Percentiles rank a stretch among this genome's conserved stretches.
Conservation (phyloP, 1,140 invertebrate genomes). For the Hylyphantes graminicola region DNA sequence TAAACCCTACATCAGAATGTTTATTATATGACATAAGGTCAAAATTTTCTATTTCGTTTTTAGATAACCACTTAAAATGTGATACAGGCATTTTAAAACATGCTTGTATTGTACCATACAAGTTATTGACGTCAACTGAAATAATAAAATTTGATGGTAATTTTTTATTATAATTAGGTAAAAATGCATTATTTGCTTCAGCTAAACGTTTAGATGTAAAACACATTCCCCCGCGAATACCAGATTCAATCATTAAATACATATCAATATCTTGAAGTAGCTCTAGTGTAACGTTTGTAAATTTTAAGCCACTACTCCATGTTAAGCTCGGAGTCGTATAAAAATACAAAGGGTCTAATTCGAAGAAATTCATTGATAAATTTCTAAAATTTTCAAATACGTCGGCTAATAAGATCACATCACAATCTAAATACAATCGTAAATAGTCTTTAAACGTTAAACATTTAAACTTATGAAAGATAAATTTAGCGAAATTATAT, state of each 20-base stretch:
- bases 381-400: constrained; percentile 64
- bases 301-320: constrained; percentile 23
- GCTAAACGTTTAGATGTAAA: background rate
- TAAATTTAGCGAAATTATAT: constrained; percentile 48
- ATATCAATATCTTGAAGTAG: constrained; percentile 41
- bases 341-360: constrained; percentile 33
- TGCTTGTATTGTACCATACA: background rate
- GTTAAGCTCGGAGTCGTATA: constrained; percentile 25
- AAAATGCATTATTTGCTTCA: constrained; percentile 14
- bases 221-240: constrained; percentile 22
- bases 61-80: background rate
- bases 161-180: background rate
- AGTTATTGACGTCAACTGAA: constrained; percentile 13
- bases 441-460: constrained; percentile 63
- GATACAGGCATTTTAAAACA: background rate
- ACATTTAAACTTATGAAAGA: constrained; percentile 63
- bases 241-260: constrained; percentile 20
- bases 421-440: constrained; percentile 62
- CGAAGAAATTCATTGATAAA: constrained; percentile 43
- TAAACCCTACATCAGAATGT: constrained; percentile 25
- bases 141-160: constrained; percentile 18
- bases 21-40: background rate
- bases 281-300: constrained; percentile 18
- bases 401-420: constrained; percentile 63
- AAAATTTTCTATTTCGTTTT: background rate